Evolutionary conservation across 2,797 vertebrate genomes (phyloP), one percentile per base, ranked within the genome.

Genomic region (Numenius phaeopus): DNA sequence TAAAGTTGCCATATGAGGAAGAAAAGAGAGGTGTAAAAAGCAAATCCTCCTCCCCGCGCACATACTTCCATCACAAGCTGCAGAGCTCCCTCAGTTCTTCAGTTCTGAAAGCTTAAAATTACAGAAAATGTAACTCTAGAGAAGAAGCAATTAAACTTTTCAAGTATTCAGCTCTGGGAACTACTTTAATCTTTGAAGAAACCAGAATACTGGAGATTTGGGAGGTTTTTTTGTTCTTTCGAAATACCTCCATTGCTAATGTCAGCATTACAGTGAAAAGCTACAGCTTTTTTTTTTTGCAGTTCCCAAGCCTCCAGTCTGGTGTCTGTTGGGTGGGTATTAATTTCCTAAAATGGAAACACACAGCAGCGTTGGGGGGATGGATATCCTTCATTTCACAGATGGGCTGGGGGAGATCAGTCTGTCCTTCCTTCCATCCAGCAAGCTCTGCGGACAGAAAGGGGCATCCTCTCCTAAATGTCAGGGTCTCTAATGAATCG

Each of bases 361-460:
- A 6, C 14, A 20, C 10, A 27, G 52, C 15, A 16, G 7, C 5
- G 2, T 9, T 20, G 55, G 7, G 30, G n/a, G 23, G 23, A 5
- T 39, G 27, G 16, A 71, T 90, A 19, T 59, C 19, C 44, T 44
- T 15, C 27, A 13, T 29, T 66, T 42, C 66, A 30, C 29, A 62
- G 19, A 21, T 1, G 2, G 18, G 27, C 14, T 58, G 66, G 1
- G 3, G 29, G 44, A 89, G 12, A 14, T n/a, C 0, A 0, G 5
- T 54, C 34, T 54, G 14, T 39, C 30, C 18, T 11, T 70, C 44
- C 61, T 72, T 26, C 47, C 20, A 17, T n/a, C 75, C 27, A 65
- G 26, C 9, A 8, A 39, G 4, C 29, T 62, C 47, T 13, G 19
- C 17, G 0, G 22, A 24, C 11, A 71, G 37, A 42, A 40, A 46